These are phyloP conservation scores for Phyllotreta striolata DNA, from an alignment of 2,888 invertebrate genomes.

Conservation along the genomic window DNA sequence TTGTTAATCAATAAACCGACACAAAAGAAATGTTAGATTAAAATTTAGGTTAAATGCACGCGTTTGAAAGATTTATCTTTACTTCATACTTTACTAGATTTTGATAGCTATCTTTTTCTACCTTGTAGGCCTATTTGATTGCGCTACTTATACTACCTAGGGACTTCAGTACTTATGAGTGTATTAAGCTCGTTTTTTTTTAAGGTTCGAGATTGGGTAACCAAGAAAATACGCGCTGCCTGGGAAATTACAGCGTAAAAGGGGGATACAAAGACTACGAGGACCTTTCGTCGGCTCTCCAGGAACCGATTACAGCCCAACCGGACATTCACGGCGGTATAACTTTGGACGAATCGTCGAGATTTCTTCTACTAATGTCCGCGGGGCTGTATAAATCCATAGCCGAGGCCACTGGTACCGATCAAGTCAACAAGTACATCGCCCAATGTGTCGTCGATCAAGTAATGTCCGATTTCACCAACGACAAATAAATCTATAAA, in stretches of 20 bases:
- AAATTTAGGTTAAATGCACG: no score
- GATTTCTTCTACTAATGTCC: constrained; percentile 86
- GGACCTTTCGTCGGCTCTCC: constrained; percentile 70
- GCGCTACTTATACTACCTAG: no score
- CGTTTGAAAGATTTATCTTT: no score
- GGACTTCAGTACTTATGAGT: no score
- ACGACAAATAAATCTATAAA: no score
- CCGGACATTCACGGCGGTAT: constrained; percentile 87
- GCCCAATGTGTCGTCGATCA: constrained; percentile 83
- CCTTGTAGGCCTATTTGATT: no score
- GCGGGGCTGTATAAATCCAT: constrained; percentile 85
- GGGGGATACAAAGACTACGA: constrained; percentile 86
- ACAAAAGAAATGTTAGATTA: no score
- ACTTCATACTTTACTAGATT: no score
- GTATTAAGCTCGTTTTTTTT: constrained; percentile 34
- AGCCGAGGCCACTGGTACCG: constrained; percentile 78
- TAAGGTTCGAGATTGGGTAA: constrained; percentile 77
- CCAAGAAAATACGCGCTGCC: constrained; percentile 82
- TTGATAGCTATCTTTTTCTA: no score
- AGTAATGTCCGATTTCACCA: constrained; percentile 55
- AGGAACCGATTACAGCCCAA: constrained; percentile 83
- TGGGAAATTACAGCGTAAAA: constrained; percentile 89
- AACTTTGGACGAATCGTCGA: constrained; percentile 77
- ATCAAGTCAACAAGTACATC: constrained; percentile 83
- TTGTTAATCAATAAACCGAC: no score